A percentile compares a stretch with the other conserved stretches of the same genome.
Evolutionary conservation across 1,140 invertebrate species (phyloP).

Genomic region (Capitella teleta): DNA sequence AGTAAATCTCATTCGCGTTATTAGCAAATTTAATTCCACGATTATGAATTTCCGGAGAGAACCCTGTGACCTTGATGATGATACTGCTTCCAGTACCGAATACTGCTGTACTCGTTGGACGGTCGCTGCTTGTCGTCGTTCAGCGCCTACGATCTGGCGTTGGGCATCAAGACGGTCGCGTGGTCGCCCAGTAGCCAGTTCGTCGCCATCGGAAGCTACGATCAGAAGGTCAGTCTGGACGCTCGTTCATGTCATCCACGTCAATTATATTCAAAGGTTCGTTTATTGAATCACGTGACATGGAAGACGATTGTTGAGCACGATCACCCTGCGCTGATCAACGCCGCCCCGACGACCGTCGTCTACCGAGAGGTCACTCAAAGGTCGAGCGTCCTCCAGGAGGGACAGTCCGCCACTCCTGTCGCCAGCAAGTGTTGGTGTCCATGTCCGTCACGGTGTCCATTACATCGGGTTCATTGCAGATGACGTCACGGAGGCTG

Average conservation of each 20-base stretch:
- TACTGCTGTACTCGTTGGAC: constrained; percentile 41
- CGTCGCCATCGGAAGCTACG: constrained; percentile 42
- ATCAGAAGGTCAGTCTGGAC: constrained; percentile 37
- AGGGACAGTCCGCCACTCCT: too few species aligned
- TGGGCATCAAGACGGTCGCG: constrained; percentile 40
- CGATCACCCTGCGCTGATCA: constrained; percentile 21
- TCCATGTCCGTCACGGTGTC: not conserved
- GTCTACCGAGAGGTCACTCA: too few species aligned
- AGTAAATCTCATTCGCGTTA: too few species aligned
- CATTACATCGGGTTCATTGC: constrained; percentile 5
- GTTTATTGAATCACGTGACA: constrained; percentile 41
- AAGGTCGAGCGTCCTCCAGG: too few species aligned
- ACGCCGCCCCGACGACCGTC: too few species aligned
- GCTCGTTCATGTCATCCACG: not conserved
- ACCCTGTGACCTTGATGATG: too few species aligned
- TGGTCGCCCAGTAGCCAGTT: constrained; percentile 46
- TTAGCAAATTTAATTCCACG: too few species aligned
- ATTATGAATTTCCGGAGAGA: too few species aligned
- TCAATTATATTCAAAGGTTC: constrained; percentile 21
- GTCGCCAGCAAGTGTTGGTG: not conserved
- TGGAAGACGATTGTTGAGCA: constrained; percentile 37
- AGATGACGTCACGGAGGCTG: constrained; percentile 31
- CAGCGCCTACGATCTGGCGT: constrained; percentile 38
- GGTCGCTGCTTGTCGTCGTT: constrained; percentile 38
- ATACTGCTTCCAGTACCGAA: constrained; percentile 22